Evolutionary conservation across 1,140 invertebrate genomes (phyloP), one percentile per base, ranked within the genome.

Genomic region (Drosophila azteca): DNA sequence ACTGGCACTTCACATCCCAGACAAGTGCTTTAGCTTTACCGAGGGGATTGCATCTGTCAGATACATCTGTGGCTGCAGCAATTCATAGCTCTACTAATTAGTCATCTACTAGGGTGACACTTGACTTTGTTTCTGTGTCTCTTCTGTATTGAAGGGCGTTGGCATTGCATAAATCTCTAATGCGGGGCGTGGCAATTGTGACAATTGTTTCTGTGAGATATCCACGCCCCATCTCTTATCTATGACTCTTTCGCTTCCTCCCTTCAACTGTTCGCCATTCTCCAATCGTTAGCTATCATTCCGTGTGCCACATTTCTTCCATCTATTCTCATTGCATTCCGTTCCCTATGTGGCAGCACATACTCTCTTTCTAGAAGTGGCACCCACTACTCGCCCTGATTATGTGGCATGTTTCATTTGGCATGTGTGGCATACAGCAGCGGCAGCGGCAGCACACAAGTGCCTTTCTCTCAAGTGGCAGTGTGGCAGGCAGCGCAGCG

Each of bases 341-440:
- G 0, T 29, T 66, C 51, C 49, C 49, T 24, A 67, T 67, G 17
- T 20, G 17, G 17, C 17, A 20, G 17, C 17, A 20, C 17, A 20
- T 44, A 31, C 50, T 57, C 51, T 55, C 59, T 20, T 20, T 0
- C 17, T 20, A 20, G 17, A 20, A 0, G 17, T 20, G 17, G 17
- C 17, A 20, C 17, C 17, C 17, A 20, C n/a, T n/a, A 26, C 6
- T 7, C 22, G 11, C 4, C 3, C 35, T 13, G 35, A 67, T 50
- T 43, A 35, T 45, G 54, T 87, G 83, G 74, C 77, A 83, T 84
- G 80, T 79, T 84, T 84, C 80, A 84, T 84, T 68, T 83, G 74
- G 80, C 69, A 80, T 67, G 68, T 71, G 68, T 61, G 54, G 67
- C 66, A 60, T 26, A 22, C 26, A 6, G 41, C n/a, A 44, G 39